Evolutionary conservation across 2,113 vertebrate species (phyloP).

Genomic region (Campylorhamphus procurvoides): DNA sequence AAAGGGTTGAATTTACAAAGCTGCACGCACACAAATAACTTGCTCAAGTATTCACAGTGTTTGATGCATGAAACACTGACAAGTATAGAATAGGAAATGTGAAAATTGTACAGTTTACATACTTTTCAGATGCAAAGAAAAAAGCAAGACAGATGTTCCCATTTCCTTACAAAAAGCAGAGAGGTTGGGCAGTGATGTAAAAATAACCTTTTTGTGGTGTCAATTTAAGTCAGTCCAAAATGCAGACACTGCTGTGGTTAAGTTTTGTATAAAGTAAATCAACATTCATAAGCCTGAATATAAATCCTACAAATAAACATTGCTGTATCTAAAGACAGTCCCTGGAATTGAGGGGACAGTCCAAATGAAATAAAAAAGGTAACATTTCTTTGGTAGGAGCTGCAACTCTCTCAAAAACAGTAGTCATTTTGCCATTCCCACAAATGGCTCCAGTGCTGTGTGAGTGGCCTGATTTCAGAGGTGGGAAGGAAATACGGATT

Average conservation of each 20-base stretch:
- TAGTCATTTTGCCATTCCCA: not conserved
- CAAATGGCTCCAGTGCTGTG: not conserved
- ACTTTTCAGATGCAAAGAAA: not conserved
- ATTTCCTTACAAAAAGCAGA: not conserved
- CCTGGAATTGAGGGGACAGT: not conserved
- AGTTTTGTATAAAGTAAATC: not conserved
- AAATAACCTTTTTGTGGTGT: not conserved
- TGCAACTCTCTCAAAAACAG: not conserved
- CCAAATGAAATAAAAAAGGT: not conserved
- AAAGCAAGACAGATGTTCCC: not conserved
- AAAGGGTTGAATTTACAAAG: not conserved
- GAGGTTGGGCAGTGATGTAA: not conserved
- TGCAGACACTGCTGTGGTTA: not conserved
- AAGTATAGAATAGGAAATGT: not conserved
- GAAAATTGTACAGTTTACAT: not conserved
- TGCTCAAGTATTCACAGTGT: not conserved
- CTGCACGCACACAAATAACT: not conserved
- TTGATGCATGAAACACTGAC: not conserved
- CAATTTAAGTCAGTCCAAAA: not conserved
- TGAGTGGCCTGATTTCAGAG: not conserved
- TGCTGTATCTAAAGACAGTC: not conserved
- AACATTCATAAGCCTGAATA: not conserved
- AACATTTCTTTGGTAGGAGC: not conserved
- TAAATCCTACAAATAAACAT: not conserved
- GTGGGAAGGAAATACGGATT: not conserved